Conservation (phyloP, 2,113 vertebrate species). For the Poeciliopsis retropinna region DNA sequence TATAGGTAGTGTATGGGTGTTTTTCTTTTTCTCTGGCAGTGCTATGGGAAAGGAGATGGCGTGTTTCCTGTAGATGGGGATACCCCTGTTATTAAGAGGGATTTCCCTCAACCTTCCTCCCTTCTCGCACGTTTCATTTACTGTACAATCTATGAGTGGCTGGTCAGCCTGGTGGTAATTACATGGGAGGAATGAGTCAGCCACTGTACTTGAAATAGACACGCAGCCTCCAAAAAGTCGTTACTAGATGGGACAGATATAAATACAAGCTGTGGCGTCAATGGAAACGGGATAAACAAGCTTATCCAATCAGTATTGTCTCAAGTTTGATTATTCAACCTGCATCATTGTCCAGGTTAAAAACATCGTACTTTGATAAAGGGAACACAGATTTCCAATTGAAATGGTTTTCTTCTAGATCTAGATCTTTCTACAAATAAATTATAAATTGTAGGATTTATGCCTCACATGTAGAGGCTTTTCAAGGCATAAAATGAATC, state of each 20-base stretch:
- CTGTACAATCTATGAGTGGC: slow-evolving; percentile 27
- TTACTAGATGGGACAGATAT: slow-evolving; percentile 39
- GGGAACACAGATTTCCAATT: neutral
- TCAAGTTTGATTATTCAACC: neutral
- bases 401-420: neutral
- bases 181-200: slow-evolving; percentile 69
- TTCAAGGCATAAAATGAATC: neutral
- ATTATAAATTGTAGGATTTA: neutral
- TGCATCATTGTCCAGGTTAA: neutral
- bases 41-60: slow-evolving; percentile 16
- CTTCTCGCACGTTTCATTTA: slow-evolving; percentile 45
- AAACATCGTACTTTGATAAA: neutral
- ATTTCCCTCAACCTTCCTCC: slow-evolving; percentile 63
- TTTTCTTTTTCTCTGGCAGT: neutral
- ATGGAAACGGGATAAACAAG: neutral
- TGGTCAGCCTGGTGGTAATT: slow-evolving; percentile 49
- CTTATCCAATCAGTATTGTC: neutral
- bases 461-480: neutral
- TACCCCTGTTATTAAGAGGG: slow-evolving; percentile 53
- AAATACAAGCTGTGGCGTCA: slow-evolving; percentile 14
- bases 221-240: slow-evolving; percentile 11
- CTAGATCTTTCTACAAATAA: neutral
- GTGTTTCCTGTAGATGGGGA: slow-evolving; percentile 57
- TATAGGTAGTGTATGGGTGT: neutral
- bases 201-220: slow-evolving; percentile 63